phyloP scores from a whole-genome alignment of 2,797 vertebrate genomes.

The Sebastes nivosus region DNA sequence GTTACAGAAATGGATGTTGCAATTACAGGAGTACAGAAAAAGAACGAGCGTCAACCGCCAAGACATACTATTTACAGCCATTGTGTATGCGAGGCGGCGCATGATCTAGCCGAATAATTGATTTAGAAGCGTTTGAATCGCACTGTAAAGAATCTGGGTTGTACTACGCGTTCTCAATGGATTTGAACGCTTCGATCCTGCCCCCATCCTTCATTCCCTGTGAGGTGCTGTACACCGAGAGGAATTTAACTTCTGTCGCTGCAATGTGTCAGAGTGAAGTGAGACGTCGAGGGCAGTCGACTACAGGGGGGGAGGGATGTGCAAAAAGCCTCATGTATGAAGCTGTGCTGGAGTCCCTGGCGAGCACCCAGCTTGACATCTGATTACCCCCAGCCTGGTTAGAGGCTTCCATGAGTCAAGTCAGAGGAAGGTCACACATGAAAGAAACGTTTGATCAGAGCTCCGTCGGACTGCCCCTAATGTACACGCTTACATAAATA shows the following conservation, averaged over 20 bases:
- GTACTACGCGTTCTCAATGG: not conserved
- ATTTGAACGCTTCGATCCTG: not conserved
- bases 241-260: constrained; percentile 44
- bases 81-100: not conserved
- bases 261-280: constrained; percentile 32
- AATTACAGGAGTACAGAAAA: constrained; percentile 10
- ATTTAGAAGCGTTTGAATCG: constrained; percentile 16
- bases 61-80: not conserved
- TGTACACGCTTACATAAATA: constrained; percentile 72
- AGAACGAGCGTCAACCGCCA: not conserved
- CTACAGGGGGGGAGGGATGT: not conserved
- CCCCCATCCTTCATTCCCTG: not conserved
- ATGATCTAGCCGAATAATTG: constrained; percentile 5
- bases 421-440: constrained; percentile 73
- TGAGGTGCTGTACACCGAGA: constrained; percentile 5
- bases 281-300: constrained; percentile 1
- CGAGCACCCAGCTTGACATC: constrained; percentile 50
- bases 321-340: constrained; percentile 29
- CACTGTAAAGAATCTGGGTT: not conserved
- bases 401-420: constrained; percentile 53
- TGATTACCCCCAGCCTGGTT: constrained; percentile 61
- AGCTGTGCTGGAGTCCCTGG: constrained; percentile 27
- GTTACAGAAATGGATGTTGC: constrained; percentile 24
- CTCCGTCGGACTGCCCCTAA: constrained; percentile 45
- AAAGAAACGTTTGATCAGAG: constrained; percentile 74